Conservation (phyloP, 2,888 invertebrate species). For the Drosophila paranaensis region DNA sequence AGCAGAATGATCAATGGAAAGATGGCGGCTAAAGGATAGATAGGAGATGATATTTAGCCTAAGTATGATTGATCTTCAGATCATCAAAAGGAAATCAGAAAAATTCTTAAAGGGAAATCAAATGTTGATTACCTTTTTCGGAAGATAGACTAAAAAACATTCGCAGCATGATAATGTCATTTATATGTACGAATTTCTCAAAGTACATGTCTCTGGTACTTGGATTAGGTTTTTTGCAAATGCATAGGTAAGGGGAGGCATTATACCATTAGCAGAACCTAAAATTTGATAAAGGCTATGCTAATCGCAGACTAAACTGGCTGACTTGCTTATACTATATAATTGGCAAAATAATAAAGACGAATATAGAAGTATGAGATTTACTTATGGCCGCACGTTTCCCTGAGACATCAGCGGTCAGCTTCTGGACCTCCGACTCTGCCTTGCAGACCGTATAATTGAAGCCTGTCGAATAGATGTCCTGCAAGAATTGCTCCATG, state of each 20-base stretch:
- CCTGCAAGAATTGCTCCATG: conserved; percentile 50
- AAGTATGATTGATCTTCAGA: too few relatives aligned
- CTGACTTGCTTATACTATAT: conserved; percentile 34
- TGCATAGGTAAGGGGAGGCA: too few relatives aligned
- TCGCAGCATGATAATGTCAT: too few relatives aligned
- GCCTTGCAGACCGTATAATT: conserved; percentile 84
- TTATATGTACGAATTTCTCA: too few relatives aligned
- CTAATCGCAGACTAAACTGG: conserved; percentile 29
- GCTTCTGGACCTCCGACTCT: conserved; percentile 83
- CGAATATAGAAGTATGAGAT: conserved; percentile 1
- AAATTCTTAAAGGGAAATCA: too few relatives aligned
- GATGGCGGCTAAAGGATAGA: conserved; percentile 76
- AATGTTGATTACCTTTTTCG: too few relatives aligned
- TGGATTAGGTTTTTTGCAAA: too few relatives aligned
- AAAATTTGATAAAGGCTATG: conserved; percentile 34
- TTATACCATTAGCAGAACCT: too few relatives aligned
- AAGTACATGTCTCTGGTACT: background rate
- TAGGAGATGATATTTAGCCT: background rate
- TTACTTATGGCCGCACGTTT: conserved; percentile 84
- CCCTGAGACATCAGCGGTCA: conserved; percentile 82
- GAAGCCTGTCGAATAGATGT: conserved; percentile 65
- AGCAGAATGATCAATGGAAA: conserved; percentile 84
- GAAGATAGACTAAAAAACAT: too few relatives aligned
- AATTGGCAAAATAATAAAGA: background rate
- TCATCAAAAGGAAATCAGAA: too few relatives aligned